These are phyloP conservation scores for Takifugu flavidus DNA, from an alignment of 2,113 vertebrate genomes.

Conservation along the genomic window DNA sequence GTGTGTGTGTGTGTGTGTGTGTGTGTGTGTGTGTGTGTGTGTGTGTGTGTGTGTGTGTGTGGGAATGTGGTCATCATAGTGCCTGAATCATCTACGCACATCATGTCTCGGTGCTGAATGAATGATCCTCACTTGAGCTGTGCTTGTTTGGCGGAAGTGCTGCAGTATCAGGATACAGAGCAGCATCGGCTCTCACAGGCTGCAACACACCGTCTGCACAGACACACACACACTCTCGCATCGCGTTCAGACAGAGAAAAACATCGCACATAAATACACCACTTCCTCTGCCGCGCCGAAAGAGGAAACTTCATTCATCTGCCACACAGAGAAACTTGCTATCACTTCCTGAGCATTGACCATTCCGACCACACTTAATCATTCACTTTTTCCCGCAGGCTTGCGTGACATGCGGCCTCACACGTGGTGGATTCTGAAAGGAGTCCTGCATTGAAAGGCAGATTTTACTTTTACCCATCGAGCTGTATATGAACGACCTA, in stretches of 20 bases:
- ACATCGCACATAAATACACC: slow-evolving; percentile 18
- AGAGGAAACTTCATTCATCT: slow-evolving; percentile 49
- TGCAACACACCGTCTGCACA: neutral
- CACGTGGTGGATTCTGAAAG: no score
- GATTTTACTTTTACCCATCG: no score
- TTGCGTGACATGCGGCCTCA: neutral
- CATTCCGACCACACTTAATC: neutral
- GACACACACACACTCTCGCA: slow-evolving; percentile 13
- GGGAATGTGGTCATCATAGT: slow-evolving; percentile 34
- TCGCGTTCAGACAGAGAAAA: slow-evolving; percentile 11
- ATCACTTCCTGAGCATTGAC: slow-evolving; percentile 24
- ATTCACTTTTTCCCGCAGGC: neutral
- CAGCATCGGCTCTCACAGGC: neutral
- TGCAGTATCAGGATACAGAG: slow-evolving; percentile 21
- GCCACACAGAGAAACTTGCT: slow-evolving; percentile 15
- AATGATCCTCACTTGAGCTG: slow-evolving; percentile 50
- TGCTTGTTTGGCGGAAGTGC: slow-evolving; percentile 30
- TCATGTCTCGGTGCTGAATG: slow-evolving; percentile 47
- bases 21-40: neutral
- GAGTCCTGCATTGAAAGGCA: no score
- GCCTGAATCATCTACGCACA: slow-evolving; percentile 41
- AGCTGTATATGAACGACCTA: no score
- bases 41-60: neutral
- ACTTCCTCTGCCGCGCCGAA: slow-evolving; percentile 34
- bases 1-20: neutral